Conservation (phyloP, 1,140 invertebrate species). For the Andricus grossulariae region DNA sequence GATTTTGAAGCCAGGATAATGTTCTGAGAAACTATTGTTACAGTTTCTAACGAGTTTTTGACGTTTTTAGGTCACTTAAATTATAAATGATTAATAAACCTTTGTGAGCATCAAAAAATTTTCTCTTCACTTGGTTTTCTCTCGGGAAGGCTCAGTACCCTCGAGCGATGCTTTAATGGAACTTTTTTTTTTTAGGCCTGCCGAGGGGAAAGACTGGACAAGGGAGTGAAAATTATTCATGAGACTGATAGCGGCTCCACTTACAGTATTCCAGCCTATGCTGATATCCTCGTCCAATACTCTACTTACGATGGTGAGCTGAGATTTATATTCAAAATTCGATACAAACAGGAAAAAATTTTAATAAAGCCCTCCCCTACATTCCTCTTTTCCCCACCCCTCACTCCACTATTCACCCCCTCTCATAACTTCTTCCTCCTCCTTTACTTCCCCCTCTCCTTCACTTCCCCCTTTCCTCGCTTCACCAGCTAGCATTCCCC, state of each 20-base stretch:
- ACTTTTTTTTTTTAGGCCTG: conserved; percentile 73
- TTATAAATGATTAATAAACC: background rate
- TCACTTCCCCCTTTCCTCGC: no score
- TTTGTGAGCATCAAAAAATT: background rate
- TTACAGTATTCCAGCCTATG: conserved; percentile 81
- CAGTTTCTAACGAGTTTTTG: no score
- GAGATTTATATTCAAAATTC: background rate
- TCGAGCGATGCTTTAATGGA: background rate
- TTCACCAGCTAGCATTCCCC: no score
- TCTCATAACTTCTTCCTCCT: no score
- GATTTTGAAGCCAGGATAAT: no score
- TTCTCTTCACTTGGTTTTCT: background rate
- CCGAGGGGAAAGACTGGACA: conserved; percentile 76
- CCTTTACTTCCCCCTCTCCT: no score
- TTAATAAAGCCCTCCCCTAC: no score
- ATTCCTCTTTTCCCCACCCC: no score
- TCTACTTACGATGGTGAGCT: conserved; percentile 82
- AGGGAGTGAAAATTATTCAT: conserved; percentile 58
- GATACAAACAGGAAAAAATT: no score
- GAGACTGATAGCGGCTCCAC: conserved; percentile 42
- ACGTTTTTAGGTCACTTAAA: no score
- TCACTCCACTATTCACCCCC: no score
- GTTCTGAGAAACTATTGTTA: no score
- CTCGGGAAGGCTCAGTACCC: background rate
- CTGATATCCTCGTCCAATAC: conserved; percentile 85